Evolutionary conservation across 2,113 vertebrate genomes (phyloP).

Genomic region (Forbesichthys papilliferus): DNA sequence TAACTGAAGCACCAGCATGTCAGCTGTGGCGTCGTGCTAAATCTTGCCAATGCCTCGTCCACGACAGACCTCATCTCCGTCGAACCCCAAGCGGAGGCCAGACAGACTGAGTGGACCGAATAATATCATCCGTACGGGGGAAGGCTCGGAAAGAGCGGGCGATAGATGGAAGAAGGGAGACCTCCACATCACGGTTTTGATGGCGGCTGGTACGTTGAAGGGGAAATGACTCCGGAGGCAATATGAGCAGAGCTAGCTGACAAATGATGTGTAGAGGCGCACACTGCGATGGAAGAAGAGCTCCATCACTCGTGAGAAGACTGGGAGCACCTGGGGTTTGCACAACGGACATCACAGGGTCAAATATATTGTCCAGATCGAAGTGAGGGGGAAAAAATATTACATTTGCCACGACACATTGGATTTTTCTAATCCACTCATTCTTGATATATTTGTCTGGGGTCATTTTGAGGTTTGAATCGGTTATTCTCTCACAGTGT

Average conservation of each 20-base stretch:
- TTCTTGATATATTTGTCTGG: background rate
- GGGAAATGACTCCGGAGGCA: conserved; percentile 41
- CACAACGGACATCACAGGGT: conserved; percentile 31
- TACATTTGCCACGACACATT: conserved; percentile 29
- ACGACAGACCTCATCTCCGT: background rate
- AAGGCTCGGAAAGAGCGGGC: background rate
- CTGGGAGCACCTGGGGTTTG: conserved; percentile 49
- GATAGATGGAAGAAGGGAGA: conserved; percentile 13
- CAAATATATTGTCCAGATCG: conserved; percentile 26
- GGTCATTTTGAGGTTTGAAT: no score
- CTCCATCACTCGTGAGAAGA: conserved; percentile 12
- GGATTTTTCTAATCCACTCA: conserved; percentile 4
- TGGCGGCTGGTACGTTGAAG: conserved; percentile 25
- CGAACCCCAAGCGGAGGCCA: background rate
- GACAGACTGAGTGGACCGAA: background rate
- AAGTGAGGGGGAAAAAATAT: conserved; percentile 7
- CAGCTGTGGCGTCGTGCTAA: no score
- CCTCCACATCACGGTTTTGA: conserved; percentile 16
- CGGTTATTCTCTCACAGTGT: no score
- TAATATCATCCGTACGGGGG: background rate
- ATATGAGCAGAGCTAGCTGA: conserved; percentile 36
- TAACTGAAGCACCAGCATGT: no score
- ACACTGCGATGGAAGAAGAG: conserved; percentile 12
- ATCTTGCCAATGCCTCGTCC: no score
- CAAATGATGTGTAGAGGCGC: background rate